phyloP scores from a whole-genome alignment of 2,888 invertebrate species.

The Horisme vitalbata region DNA sequence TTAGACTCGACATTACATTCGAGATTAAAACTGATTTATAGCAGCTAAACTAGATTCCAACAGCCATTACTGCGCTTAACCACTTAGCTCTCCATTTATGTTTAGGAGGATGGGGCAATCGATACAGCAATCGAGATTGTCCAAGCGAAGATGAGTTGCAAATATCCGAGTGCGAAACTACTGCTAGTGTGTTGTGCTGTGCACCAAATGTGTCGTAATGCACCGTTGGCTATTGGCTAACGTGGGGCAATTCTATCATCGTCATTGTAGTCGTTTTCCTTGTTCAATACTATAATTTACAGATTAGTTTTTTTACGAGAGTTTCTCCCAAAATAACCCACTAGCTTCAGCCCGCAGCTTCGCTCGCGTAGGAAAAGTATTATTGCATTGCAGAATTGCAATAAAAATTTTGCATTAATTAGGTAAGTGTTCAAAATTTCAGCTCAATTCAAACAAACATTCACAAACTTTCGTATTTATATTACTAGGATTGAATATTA shows the following conservation, averaged over 20 bases:
- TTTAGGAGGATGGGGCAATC: constrained; percentile 9
- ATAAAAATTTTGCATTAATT: no score
- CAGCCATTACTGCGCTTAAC: not conserved
- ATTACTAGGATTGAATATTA: no score
- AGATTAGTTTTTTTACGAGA: no score
- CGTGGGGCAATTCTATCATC: constrained; percentile 10
- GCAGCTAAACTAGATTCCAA: not conserved
- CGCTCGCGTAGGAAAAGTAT: no score
- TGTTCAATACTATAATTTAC: no score
- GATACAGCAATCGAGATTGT: constrained; percentile 23
- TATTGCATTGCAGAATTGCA: no score
- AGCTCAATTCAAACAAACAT: no score
- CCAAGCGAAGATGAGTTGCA: constrained; percentile 28
- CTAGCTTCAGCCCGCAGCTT: no score
- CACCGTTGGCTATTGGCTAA: constrained; percentile 1
- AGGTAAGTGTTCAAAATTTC: no score
- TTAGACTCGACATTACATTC: not conserved
- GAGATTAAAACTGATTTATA: not conserved
- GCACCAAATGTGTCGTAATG: constrained; percentile 24
- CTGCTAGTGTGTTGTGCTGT: constrained; percentile 5
- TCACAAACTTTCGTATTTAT: no score
- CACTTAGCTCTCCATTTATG: constrained; percentile 3
- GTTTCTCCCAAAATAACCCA: no score
- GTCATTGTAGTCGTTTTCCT: constrained; percentile 3
- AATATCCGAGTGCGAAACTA: constrained; percentile 20